Percentiles rank a stretch among this genome's conserved stretches.
Evolutionary conservation across 2,797 vertebrate genomes (phyloP).

Genomic region (Sternarchorhynchus goeldii): DNA sequence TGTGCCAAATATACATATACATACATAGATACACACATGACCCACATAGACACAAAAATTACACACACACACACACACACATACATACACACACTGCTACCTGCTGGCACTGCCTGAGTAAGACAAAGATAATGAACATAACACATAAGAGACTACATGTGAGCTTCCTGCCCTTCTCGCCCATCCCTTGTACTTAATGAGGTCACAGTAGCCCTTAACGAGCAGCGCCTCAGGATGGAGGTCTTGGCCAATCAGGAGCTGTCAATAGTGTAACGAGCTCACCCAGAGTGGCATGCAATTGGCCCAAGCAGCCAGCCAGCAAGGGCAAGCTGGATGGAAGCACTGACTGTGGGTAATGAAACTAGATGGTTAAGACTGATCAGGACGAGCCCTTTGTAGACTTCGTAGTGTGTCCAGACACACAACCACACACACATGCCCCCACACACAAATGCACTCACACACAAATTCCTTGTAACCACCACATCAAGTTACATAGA

Average conservation of each 20-base stretch:
- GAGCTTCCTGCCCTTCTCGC: not conserved
- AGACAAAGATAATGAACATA: constrained; percentile 52
- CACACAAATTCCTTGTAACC: constrained; percentile 61
- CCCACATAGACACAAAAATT: constrained; percentile 1
- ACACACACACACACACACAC: constrained; percentile 1
- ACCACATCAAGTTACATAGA: constrained; percentile 63
- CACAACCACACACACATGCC: no score
- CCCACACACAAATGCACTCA: no score
- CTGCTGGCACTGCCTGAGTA: constrained; percentile 2
- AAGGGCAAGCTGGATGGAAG: constrained; percentile 74
- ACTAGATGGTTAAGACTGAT: constrained; percentile 78
- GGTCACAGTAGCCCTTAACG: constrained; percentile 61
- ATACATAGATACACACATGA: not conserved
- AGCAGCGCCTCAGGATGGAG: constrained; percentile 65
- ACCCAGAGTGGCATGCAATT: constrained; percentile 73
- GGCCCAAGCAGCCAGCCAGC: constrained; percentile 70
- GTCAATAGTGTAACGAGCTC: constrained; percentile 74
- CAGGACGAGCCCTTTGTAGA: constrained; percentile 57
- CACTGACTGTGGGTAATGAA: constrained; percentile 77
- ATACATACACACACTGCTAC: not conserved
- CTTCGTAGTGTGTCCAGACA: no score
- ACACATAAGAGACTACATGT: constrained; percentile 50
- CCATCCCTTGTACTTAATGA: constrained; percentile 59
- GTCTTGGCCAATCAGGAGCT: constrained; percentile 55
- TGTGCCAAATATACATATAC: not conserved